Percentiles rank a stretch among this genome's conserved stretches.
Evolutionary conservation across 2,888 invertebrate species (phyloP).

Genomic region (Diogma glabrata): DNA sequence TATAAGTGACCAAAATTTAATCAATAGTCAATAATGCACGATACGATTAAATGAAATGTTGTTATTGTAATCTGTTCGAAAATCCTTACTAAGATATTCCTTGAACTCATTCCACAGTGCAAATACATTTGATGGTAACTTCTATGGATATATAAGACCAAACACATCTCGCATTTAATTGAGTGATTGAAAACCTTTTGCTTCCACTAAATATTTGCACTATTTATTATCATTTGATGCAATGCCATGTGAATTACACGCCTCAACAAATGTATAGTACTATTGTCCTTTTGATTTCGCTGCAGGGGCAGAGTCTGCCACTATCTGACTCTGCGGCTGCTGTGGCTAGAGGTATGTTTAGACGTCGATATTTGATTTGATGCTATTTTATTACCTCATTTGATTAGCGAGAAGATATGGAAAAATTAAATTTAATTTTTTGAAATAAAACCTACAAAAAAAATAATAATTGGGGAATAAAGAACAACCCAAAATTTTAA

Average conservation of each 20-base stretch:
- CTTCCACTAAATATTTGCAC: constrained; percentile 12
- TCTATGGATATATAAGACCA: constrained; percentile 2
- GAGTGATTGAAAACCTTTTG: neutral
- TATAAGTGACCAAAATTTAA: constrained; percentile 12
- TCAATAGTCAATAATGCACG: constrained; percentile 13
- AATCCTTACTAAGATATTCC: neutral
- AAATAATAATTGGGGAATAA: no score
- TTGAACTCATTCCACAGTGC: constrained; percentile 2
- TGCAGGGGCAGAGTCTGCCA: no score
- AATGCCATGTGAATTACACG: constrained; percentile 6
- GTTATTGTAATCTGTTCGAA: constrained; percentile 1
- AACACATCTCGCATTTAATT: constrained; percentile 9
- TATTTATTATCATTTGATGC: constrained; percentile 14
- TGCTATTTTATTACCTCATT: no score
- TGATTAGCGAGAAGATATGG: no score
- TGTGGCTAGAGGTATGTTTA: no score
- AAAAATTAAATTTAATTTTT: no score
- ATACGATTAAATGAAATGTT: constrained; percentile 13
- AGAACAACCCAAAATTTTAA: no score
- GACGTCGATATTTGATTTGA: no score
- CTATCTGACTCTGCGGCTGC: no score
- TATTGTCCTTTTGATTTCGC: no score
- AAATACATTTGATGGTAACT: neutral
- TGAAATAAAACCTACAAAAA: no score
- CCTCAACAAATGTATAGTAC: neutral